Conservation (phyloP, 2,113 vertebrate species). For the Neogobius melanostomus region DNA sequence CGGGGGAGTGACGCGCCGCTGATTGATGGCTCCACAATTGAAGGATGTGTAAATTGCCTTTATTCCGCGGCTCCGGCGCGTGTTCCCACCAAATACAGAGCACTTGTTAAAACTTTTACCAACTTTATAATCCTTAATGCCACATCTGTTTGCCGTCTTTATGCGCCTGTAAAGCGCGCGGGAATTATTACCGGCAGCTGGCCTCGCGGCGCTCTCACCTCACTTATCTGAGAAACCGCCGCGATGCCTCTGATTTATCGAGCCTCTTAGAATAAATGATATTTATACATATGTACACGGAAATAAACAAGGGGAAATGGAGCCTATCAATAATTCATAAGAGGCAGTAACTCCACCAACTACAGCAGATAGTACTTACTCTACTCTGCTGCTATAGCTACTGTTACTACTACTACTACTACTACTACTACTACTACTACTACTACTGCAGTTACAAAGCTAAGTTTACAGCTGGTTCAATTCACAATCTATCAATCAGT, state of each 20-base stretch:
- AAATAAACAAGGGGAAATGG: slow-evolving; percentile 81
- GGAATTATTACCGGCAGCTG: slow-evolving; percentile 86
- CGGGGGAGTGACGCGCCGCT: slow-evolving; percentile 98
- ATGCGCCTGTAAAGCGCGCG: slow-evolving; percentile 89
- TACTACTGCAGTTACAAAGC: no score
- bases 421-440: no score
- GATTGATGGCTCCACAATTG: slow-evolving; percentile 99
- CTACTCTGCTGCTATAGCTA: no score
- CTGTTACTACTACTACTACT: no score
- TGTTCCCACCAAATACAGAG: slow-evolving; percentile 90
- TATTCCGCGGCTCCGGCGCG: slow-evolving; percentile 89
- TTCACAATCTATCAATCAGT: no score
- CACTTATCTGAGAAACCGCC: slow-evolving; percentile 79
- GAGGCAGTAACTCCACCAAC: slow-evolving; percentile 21
- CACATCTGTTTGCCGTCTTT: slow-evolving; percentile 94
- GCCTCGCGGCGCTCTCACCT: slow-evolving; percentile 79
- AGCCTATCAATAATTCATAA: slow-evolving; percentile 81
- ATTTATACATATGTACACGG: slow-evolving; percentile 83
- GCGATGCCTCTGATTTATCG: slow-evolving; percentile 83
- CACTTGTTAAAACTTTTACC: slow-evolving; percentile 99
- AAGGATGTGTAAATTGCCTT: slow-evolving; percentile 99
- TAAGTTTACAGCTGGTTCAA: no score
- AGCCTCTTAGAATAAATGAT: slow-evolving; percentile 84
- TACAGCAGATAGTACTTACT: no score
- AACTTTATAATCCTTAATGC: slow-evolving; percentile 99